Evolutionary conservation across 2,888 invertebrate species (phyloP).

Genomic region (Fissipunctia ypsillon): DNA sequence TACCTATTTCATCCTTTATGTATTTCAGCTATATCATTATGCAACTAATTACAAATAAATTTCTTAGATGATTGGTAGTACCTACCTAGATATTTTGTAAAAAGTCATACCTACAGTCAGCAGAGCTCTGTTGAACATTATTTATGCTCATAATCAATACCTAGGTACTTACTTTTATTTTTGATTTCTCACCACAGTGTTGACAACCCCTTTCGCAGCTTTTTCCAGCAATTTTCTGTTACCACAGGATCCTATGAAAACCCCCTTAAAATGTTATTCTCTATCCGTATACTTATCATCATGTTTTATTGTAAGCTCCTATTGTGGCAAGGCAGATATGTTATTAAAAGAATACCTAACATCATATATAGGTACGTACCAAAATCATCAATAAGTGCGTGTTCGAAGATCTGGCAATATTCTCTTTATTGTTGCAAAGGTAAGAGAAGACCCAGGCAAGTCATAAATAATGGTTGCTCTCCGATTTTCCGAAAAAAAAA

Average conservation of each 20-base stretch:
- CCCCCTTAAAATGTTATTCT: too few species aligned
- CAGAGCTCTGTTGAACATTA: not conserved
- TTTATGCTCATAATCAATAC: not conserved
- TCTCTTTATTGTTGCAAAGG: too few species aligned
- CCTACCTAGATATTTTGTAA: not conserved
- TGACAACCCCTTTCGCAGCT: not conserved
- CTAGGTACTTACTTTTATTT: slow-evolving; percentile 9
- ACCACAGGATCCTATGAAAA: not conserved
- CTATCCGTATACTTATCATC: too few species aligned
- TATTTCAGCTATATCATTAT: too few species aligned
- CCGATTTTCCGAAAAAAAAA: not conserved
- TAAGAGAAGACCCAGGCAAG: not conserved
- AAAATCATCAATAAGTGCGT: too few species aligned
- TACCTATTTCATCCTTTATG: not conserved
- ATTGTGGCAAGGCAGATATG: too few species aligned
- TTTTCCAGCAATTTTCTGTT: not conserved
- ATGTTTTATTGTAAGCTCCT: too few species aligned
- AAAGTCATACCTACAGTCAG: not conserved
- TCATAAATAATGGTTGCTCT: not conserved
- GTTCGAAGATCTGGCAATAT: too few species aligned
- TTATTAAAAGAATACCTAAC: too few species aligned
- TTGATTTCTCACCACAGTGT: not conserved
- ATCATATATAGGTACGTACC: too few species aligned
- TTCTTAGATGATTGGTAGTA: not conserved
- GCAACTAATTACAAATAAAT: not conserved